These are phyloP conservation scores for Philaethria dido DNA, from an alignment of 2,888 invertebrate genomes.

Conservation along the genomic window DNA sequence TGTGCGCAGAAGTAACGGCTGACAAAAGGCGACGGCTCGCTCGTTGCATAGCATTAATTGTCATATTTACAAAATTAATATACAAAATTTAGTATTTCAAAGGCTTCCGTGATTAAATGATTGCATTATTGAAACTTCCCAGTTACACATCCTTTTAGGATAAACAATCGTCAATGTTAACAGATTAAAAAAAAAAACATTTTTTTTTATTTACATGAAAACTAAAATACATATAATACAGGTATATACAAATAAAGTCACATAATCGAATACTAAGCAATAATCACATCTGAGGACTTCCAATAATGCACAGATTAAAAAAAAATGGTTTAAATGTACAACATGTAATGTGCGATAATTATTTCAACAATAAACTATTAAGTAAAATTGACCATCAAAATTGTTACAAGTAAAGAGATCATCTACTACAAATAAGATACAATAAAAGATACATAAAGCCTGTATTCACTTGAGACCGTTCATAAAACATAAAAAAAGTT, in stretches of 20 bases:
- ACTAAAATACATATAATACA: slow-evolving; percentile 58
- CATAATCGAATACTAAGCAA: slow-evolving; percentile 26
- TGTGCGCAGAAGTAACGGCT: slow-evolving; percentile 80
- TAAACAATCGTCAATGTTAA: slow-evolving; percentile 7
- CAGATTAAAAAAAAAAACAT: slow-evolving; percentile 32
- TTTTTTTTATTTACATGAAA: slow-evolving; percentile 41
- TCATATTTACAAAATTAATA: slow-evolving; percentile 76
- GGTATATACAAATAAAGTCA: slow-evolving; percentile 67
- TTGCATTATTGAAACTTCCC: slow-evolving; percentile 63
- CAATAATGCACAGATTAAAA: slow-evolving; percentile 51
- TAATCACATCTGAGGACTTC: slow-evolving; percentile 53
- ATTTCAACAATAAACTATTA: slow-evolving; percentile 76
- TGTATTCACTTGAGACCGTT: slow-evolving; percentile 62
- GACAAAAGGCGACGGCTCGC: slow-evolving; percentile 68
- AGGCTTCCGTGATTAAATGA: slow-evolving; percentile 70
- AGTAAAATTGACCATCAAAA: slow-evolving; percentile 83
- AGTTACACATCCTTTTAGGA: slow-evolving; percentile 6
- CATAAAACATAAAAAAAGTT: not conserved
- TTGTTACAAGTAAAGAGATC: slow-evolving; percentile 82
- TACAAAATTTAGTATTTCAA: slow-evolving; percentile 64
- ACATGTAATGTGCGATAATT: slow-evolving; percentile 69
- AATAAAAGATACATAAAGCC: slow-evolving; percentile 74
- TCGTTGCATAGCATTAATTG: slow-evolving; percentile 76
- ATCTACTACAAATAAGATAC: slow-evolving; percentile 76
- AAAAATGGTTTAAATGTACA: slow-evolving; percentile 57